A percentile compares a stretch with the other conserved stretches of the same genome.
These are phyloP conservation scores for Myotis planiceps DNA, from an alignment of 2,797 vertebrate species.

Conservation along the genomic window DNA sequence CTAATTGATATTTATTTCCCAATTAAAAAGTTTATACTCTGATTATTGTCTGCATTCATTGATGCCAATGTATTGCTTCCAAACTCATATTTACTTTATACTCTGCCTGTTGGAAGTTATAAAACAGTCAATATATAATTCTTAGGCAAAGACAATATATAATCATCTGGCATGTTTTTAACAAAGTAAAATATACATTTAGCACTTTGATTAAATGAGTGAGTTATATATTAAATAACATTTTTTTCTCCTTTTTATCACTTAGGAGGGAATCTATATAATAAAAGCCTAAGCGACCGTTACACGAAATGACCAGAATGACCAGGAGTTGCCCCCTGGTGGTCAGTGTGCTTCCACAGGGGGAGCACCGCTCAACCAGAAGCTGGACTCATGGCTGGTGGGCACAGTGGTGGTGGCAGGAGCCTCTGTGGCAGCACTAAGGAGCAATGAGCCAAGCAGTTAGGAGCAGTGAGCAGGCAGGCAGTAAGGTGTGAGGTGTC, in stretches of 20 bases:
- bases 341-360: no score
- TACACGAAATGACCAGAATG: no score
- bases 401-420: no score
- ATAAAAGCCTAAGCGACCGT: no score
- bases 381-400: no score
- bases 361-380: no score
- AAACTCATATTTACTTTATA: not conserved
- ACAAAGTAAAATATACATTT: constrained; percentile 1
- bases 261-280: not conserved
- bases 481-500: no score
- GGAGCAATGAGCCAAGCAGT: no score
- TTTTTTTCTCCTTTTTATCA: not conserved
- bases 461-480: no score
- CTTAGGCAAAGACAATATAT: not conserved
- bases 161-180: not conserved
- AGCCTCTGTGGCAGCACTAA: no score
- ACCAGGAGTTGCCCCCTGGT: no score
- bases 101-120: not conserved
- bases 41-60: not conserved
- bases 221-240: not conserved
- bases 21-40: not conserved
- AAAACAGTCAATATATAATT: not conserved
- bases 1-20: not conserved
- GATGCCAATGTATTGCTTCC: not conserved
- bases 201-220: not conserved